A percentile compares a stretch with the other conserved stretches of the same genome.
Conservation (phyloP, 37 sponge, comb jelly and placozoan genomes). For the Ianthella basta region DNA sequence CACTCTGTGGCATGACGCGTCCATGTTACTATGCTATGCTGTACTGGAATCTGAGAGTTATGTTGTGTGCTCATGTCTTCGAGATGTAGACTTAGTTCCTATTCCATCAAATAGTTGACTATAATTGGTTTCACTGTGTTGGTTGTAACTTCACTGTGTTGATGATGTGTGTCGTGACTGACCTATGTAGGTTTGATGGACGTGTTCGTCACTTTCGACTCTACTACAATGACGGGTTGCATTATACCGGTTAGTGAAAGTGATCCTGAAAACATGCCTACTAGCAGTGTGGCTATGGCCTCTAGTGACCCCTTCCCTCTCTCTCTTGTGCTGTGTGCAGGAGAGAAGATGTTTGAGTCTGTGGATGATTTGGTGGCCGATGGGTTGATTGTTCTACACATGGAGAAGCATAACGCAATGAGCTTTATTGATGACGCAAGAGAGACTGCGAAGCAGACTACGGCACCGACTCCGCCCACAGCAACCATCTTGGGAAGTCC, state of each 20-base stretch:
- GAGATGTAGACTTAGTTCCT: background rate
- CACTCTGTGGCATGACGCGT: too few species aligned
- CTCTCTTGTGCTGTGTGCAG: constrained; percentile 16
- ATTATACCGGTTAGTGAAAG: constrained; percentile 66
- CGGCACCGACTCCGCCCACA: background rate
- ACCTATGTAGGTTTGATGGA: constrained; percentile 46
- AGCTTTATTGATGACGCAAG: constrained; percentile 42
- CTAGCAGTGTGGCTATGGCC: too few species aligned
- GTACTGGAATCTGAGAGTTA: background rate
- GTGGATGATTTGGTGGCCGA: constrained; percentile 88
- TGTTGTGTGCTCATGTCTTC: background rate
- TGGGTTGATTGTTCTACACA: constrained; percentile 83
- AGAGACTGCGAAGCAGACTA: background rate
- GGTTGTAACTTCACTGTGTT: too few species aligned
- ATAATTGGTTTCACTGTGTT: background rate
- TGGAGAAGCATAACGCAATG: constrained; percentile 81
- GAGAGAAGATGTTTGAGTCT: constrained; percentile 85
- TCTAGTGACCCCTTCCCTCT: background rate
- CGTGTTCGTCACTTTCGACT: constrained; percentile 76
- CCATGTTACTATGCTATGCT: background rate
- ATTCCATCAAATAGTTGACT: background rate
- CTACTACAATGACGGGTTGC: constrained; percentile 44
- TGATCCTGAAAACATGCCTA: background rate
- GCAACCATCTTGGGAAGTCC: background rate
- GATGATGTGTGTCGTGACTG: too few species aligned